phyloP scores from a whole-genome alignment of 2,113 vertebrate species.

The Ellobius talpinus region DNA sequence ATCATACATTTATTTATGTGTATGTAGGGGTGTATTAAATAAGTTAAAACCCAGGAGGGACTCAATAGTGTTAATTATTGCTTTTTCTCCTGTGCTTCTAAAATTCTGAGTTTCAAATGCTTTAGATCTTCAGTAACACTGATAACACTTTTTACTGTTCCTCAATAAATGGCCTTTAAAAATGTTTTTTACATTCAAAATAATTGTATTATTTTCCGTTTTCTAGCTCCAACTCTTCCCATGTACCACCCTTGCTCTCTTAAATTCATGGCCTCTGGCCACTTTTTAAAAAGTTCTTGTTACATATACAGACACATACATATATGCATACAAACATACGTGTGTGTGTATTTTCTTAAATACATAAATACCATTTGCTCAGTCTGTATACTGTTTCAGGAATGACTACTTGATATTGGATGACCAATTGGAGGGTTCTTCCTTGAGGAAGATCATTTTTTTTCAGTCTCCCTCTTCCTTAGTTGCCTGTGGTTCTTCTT shows the following conservation, averaged over 20 bases:
- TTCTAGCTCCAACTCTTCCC: not conserved
- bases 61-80: not conserved
- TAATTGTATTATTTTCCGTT: not conserved
- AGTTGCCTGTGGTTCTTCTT: not conserved
- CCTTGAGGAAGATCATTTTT: not conserved
- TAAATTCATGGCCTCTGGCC: not conserved
- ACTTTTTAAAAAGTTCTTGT: not conserved
- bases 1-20: not conserved
- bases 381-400: not conserved
- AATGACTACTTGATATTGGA: not conserved
- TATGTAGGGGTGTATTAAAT: constrained; percentile 14
- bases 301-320: not conserved
- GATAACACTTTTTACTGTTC: not conserved
- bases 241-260: not conserved
- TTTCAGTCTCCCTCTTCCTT: not conserved
- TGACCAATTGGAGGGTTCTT: not conserved
- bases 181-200: not conserved
- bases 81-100: not conserved
- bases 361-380: not conserved
- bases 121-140: not conserved
- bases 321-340: not conserved
- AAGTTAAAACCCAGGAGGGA: not conserved
- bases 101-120: not conserved
- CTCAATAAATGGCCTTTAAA: not conserved
- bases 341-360: not conserved